Conservation (phyloP, 2,797 vertebrate genomes). For the Phrynocephalus forsythii region DNA sequence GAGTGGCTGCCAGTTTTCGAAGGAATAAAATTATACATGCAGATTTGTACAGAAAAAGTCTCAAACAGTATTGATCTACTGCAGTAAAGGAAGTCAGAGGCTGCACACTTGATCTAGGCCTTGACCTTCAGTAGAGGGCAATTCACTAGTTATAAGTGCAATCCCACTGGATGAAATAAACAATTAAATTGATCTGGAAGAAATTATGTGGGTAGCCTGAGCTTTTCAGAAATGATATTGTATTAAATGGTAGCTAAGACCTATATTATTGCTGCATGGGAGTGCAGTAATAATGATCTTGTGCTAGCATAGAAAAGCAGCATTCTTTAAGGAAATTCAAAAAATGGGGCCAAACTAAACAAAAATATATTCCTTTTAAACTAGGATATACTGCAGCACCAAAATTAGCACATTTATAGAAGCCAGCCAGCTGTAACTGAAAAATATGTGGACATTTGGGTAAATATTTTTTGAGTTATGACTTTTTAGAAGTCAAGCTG, state of each 20-base stretch:
- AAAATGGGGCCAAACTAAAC: too few relatives aligned
- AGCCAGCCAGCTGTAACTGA: too few relatives aligned
- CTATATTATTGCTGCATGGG: background rate
- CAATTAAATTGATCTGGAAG: background rate
- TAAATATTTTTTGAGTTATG: too few relatives aligned
- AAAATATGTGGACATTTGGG: too few relatives aligned
- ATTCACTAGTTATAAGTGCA: background rate
- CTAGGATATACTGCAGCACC: too few relatives aligned
- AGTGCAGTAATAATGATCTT: background rate
- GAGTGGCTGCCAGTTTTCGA: conserved; percentile 27
- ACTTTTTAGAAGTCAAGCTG: too few relatives aligned
- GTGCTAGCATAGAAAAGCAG: background rate
- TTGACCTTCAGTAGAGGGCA: background rate
- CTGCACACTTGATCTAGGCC: background rate
- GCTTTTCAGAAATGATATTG: background rate
- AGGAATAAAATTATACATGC: background rate
- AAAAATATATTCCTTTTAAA: too few relatives aligned
- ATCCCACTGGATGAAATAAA: background rate
- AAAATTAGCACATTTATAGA: too few relatives aligned
- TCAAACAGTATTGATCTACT: conserved; percentile 7
- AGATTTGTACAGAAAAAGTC: conserved; percentile 5
- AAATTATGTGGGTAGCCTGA: conserved; percentile 1
- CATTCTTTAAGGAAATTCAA: too few relatives aligned
- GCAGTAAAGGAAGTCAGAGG: background rate
- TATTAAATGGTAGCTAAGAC: background rate